A percentile compares a stretch with the other conserved stretches of the same genome.
Conservation (phyloP, 2,113 vertebrate species). For the Seriola aureovittata region DNA sequence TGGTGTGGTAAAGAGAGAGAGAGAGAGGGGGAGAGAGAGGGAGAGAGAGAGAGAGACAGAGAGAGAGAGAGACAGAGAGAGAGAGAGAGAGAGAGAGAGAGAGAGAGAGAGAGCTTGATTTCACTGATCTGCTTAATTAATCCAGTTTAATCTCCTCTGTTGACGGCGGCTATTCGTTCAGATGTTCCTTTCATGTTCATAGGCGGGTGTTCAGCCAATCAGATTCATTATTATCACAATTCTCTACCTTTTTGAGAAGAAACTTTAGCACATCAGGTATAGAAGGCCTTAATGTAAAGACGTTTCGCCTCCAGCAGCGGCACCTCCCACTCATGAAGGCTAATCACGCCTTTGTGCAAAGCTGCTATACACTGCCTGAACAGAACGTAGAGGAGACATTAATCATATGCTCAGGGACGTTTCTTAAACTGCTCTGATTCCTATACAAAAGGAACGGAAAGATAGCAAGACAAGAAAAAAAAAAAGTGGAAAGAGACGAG, state of each 20-base stretch:
- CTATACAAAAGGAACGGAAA: constrained; percentile 51
- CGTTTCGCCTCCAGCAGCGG: constrained; percentile 11
- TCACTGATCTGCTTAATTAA: constrained; percentile 30
- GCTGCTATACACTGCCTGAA: constrained; percentile 21
- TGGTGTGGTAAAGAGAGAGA: neutral
- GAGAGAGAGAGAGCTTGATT: neutral
- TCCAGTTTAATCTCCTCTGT: constrained; percentile 9
- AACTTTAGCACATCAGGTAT: neutral
- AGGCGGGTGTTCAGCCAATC: neutral
- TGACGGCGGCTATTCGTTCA: neutral
- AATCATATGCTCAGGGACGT: constrained; percentile 59
- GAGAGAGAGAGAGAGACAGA: no score
- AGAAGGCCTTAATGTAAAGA: constrained; percentile 7
- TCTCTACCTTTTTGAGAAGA: neutral
- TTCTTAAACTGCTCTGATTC: constrained; percentile 58
- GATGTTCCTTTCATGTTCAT: neutral
- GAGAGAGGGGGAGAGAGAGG: no score
- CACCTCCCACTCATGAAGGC: constrained; percentile 19
- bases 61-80: no score
- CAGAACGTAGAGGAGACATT: constrained; percentile 51
- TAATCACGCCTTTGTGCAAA: constrained; percentile 46
- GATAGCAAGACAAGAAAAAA: constrained; percentile 58
- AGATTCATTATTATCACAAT: neutral
- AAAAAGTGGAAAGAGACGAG: constrained; percentile 39
- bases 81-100: no score